These are phyloP conservation scores for Rynchops niger DNA, from an alignment of 2,113 vertebrate genomes.

Conservation along the genomic window DNA sequence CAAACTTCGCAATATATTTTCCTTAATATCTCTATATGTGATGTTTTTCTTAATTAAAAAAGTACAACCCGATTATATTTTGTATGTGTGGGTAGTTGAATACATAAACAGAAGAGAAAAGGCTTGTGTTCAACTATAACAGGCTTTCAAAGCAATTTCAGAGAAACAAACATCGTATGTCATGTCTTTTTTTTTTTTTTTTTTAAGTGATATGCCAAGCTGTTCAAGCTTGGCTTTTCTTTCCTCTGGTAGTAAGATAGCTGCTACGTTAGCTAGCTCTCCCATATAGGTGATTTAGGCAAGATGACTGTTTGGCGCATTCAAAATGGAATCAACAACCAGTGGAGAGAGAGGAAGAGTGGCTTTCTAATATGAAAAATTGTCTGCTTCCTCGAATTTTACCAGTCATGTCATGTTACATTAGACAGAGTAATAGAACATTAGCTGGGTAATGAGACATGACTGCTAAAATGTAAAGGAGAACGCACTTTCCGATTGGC, in stretches of 20 bases:
- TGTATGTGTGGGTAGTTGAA: constrained; percentile 53
- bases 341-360: constrained; percentile 29
- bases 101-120: constrained; percentile 65
- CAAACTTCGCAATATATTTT: constrained; percentile 32
- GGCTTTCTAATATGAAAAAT: constrained; percentile 61
- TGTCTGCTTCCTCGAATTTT: constrained; percentile 58
- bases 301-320: background rate
- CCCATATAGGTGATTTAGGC: constrained; percentile 1
- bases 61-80: constrained; percentile 63
- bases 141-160: constrained; percentile 58
- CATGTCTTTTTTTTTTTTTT: background rate
- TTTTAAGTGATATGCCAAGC: constrained; percentile 15
- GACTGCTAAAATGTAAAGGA: constrained; percentile 67
- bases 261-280: background rate
- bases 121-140: constrained; percentile 44
- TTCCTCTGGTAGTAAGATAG: background rate
- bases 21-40: background rate
- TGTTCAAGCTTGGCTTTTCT: constrained; percentile 22
- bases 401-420: constrained; percentile 67
- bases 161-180: constrained; percentile 65
- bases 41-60: constrained; percentile 68
- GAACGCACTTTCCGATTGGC: constrained; percentile 51
- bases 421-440: constrained; percentile 71
- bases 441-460: constrained; percentile 75
- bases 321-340: background rate